These are phyloP conservation scores for Hoplias malabaricus DNA, from an alignment of 2,113 vertebrate genomes.

Conservation along the genomic window DNA sequence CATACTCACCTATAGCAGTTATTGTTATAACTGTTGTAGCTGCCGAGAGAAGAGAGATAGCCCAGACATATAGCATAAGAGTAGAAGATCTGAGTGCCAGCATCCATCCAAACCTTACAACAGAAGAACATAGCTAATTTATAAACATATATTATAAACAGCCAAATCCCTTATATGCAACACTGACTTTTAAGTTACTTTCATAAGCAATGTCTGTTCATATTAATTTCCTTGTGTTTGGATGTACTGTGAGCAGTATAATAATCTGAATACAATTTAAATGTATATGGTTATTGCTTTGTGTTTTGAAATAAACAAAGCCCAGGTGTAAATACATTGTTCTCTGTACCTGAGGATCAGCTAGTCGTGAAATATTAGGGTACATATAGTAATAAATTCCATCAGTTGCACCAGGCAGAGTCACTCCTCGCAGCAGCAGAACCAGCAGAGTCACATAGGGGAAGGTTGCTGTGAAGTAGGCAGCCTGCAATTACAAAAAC, in stretches of 20 bases:
- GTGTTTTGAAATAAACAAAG: not conserved
- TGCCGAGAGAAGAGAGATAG: conserved; percentile 65
- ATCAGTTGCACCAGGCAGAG: conserved; percentile 78
- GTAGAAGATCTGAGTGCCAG: conserved; percentile 72
- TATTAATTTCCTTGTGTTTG: too few species aligned
- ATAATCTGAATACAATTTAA: too few species aligned
- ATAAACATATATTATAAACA: too few species aligned
- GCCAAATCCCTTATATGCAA: too few species aligned
- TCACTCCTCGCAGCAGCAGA: conserved; percentile 82
- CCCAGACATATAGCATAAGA: conserved; percentile 69
- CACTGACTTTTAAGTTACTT: too few species aligned
- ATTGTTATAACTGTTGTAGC: conserved; percentile 71
- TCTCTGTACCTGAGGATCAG: conserved; percentile 81
- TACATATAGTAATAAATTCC: conserved; percentile 87
- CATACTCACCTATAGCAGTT: conserved; percentile 65
- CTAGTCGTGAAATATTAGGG: conserved; percentile 77
- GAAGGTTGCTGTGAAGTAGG: conserved; percentile 90
- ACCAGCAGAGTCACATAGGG: conserved; percentile 83
- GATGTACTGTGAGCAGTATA: not conserved
- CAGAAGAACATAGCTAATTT: not conserved
- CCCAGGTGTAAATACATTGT: not conserved
- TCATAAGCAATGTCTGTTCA: not conserved
- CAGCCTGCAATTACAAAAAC: conserved; percentile 69
- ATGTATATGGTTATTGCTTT: too few species aligned
- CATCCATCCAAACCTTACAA: conserved; percentile 71